phyloP scores from a whole-genome alignment of 2,797 vertebrate genomes.

The Channa striata region DNA sequence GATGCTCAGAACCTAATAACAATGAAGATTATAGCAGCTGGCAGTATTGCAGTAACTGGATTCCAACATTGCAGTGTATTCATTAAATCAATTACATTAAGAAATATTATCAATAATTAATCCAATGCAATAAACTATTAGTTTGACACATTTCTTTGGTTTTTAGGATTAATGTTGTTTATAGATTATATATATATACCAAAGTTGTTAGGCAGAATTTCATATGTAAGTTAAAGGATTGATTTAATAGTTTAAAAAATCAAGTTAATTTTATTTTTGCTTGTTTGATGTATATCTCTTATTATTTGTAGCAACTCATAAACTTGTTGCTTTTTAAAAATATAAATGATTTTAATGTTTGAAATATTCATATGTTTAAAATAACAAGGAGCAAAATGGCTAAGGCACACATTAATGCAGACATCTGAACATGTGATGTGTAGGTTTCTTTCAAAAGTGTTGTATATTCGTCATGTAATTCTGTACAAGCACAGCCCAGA shows the following conservation, averaged over 20 bases:
- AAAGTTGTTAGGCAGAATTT: no score
- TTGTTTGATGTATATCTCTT: neutral
- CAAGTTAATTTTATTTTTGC: neutral
- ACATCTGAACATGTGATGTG: neutral
- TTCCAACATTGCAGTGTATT: neutral
- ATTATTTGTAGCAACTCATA: neutral
- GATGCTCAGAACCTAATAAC: neutral
- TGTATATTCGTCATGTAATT: conserved; percentile 11
- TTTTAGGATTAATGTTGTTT: no score
- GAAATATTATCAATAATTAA: neutral
- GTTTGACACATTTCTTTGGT: neutral
- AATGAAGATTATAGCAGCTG: neutral
- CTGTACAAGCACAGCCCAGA: neutral
- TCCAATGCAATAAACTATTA: neutral
- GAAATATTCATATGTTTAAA: neutral
- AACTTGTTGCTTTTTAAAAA: neutral
- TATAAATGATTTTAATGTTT: neutral
- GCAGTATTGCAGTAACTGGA: neutral
- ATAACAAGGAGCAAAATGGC: neutral
- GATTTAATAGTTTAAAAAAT: neutral
- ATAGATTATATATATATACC: no score
- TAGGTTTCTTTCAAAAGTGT: neutral
- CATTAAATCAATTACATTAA: no score
- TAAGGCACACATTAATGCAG: neutral
- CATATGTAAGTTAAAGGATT: neutral